A percentile compares a stretch with the other conserved stretches of the same genome.
phyloP scores from a whole-genome alignment of 2,797 vertebrate species.

The Enteromius paludinosus region DNA sequence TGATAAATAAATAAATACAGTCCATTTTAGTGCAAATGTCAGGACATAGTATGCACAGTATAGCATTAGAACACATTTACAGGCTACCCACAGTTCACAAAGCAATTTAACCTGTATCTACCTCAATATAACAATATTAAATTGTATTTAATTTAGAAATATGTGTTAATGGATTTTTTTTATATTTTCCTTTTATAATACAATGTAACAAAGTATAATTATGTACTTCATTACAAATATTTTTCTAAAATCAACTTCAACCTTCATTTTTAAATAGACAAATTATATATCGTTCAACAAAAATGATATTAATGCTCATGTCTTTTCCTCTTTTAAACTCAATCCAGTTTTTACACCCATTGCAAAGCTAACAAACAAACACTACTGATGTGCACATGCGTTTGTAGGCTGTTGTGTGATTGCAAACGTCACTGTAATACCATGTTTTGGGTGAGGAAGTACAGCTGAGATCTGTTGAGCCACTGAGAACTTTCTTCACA shows the following conservation, averaged over 20 bases:
- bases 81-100: neutral
- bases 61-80: slow-evolving; percentile 52
- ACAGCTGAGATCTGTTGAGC: slow-evolving; percentile 90
- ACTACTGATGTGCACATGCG: slow-evolving; percentile 72
- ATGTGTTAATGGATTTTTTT: neutral
- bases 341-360: neutral
- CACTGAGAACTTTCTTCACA: slow-evolving; percentile 85
- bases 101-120: neutral
- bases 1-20: slow-evolving; percentile 68
- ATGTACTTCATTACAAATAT: neutral
- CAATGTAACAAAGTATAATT: too few relatives aligned
- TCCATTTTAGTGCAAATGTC: neutral
- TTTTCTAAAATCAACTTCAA: neutral
- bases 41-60: neutral
- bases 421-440: slow-evolving; percentile 60
- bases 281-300: neutral
- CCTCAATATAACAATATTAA: neutral
- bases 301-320: neutral
- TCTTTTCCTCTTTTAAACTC: neutral
- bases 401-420: neutral
- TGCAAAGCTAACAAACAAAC: slow-evolving; percentile 82
- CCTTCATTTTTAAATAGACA: neutral
- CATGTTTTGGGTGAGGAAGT: slow-evolving; percentile 85
- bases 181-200: too few relatives aligned
- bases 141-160: neutral